Evolutionary conservation across 2,888 invertebrate species (phyloP), one percentile per base, ranked within the genome.

Genomic region (Augochlorella aurata): DNA sequence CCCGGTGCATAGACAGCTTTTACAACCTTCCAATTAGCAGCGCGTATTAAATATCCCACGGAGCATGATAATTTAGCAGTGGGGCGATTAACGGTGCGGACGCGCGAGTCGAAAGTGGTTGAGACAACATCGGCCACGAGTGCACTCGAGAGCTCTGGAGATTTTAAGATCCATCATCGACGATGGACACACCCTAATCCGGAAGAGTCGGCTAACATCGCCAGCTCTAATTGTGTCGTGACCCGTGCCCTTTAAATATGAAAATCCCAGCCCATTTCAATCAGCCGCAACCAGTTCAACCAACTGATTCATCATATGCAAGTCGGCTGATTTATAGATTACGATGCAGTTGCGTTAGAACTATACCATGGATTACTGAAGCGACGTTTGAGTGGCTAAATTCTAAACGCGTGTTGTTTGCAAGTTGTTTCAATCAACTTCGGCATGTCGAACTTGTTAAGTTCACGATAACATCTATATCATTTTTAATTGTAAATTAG

Each of bases 31-130:
- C 76, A 82, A 82, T 82, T 82, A 82, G 65, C 54, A 18, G 5
- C 7, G 58, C 16, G 29, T 73, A 79, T 79, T 83, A 77, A 80
- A 61, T 63, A 74, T 65, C 49, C 29, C 44, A 24, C 61, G 21
- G 24, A 24, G 58, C 44, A 67, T 47, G 70, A 81, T 79, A 67
- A 86, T 84, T 86, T 71, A 84, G 21, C 75, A 61, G 77, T 76
- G 63, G 74, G 50, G 75, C 81, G 73, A 79, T 81, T 86, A 86
- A 86, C 84, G 81, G 77, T 77, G 81, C 74, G 44, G 73, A 12
- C n/a, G 76, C 50, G 52, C 65, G 68, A 67, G 71, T 71, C 58
- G 77, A 81, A 83, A 75, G 67, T 81, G 68, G 76, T 47, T 67
- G 58, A 44, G 58, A 29, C 54, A 54, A 52, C 65, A 74, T 77